A percentile compares a stretch with the other conserved stretches of the same genome.
phyloP scores from a whole-genome alignment of 2,113 vertebrate genomes.

The Phasianus colchicus region DNA sequence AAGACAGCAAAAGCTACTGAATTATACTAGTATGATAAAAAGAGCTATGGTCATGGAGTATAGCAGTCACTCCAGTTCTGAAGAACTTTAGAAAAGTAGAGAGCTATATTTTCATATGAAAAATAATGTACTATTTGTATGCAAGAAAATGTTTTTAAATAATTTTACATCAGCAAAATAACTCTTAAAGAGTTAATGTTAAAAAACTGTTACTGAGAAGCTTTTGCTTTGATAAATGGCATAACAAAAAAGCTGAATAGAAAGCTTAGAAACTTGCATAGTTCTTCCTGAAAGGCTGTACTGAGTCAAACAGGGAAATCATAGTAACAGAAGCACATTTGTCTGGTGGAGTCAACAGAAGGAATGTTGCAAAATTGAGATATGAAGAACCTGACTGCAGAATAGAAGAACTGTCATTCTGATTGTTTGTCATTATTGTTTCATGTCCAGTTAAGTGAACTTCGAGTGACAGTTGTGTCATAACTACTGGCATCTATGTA shows the following conservation, averaged over 20 bases:
- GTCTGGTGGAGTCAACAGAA: constrained; percentile 58
- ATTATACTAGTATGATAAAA: constrained; percentile 78
- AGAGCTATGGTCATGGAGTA: constrained; percentile 70
- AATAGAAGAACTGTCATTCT: constrained; percentile 60
- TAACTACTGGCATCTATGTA: constrained; percentile 60
- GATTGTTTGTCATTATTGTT: constrained; percentile 61
- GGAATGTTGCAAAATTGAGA: constrained; percentile 64
- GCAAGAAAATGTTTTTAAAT: constrained; percentile 31
- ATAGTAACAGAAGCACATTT: constrained; percentile 68
- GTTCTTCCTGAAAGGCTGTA: constrained; percentile 53
- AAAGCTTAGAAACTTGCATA: constrained; percentile 60
- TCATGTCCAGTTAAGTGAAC: constrained; percentile 67
- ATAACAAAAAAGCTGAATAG: constrained; percentile 38
- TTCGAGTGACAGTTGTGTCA: constrained; percentile 46
- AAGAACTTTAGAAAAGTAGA: constrained; percentile 53
- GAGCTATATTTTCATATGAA: constrained; percentile 53
- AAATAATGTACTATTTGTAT: constrained; percentile 50
- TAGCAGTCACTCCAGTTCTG: constrained; percentile 63
- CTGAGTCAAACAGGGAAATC: constrained; percentile 69
- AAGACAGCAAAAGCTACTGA: constrained; percentile 81
- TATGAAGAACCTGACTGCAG: constrained; percentile 54
- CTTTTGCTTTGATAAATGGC: constrained; percentile 42
- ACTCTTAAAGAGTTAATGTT: constrained; percentile 65
- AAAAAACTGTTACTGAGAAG: constrained; percentile 65
- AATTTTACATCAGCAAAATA: constrained; percentile 57